Evolutionary conservation across 2,888 invertebrate species (phyloP).

Genomic region (Odontothrips loti): DNA sequence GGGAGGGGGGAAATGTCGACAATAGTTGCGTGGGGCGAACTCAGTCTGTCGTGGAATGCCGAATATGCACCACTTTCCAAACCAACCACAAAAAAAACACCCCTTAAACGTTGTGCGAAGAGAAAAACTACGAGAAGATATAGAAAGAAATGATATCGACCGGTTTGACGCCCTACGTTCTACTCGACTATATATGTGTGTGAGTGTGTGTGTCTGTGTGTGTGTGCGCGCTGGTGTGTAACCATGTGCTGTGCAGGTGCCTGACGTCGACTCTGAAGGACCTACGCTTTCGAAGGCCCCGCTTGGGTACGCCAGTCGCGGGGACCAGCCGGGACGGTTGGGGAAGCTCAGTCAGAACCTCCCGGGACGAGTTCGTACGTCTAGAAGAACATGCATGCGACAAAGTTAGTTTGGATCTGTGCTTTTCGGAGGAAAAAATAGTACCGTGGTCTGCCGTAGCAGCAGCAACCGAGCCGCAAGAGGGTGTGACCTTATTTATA

Average conservation of each 20-base stretch:
- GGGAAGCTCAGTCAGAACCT: conserved; percentile 5
- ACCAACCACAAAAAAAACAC: too few relatives aligned
- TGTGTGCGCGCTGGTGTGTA: background rate
- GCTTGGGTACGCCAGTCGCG: too few relatives aligned
- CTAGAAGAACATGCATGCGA: conserved; percentile 19
- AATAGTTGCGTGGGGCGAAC: too few relatives aligned
- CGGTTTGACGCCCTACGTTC: background rate
- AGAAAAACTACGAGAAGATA: too few relatives aligned
- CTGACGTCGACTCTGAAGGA: conserved; percentile 36
- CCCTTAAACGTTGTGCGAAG: too few relatives aligned
- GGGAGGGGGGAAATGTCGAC: too few relatives aligned
- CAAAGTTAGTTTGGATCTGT: background rate
- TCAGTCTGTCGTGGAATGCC: too few relatives aligned
- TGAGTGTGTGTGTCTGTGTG: background rate
- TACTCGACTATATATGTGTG: background rate
- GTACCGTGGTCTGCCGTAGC: background rate
- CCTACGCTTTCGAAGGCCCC: conserved; percentile 34
- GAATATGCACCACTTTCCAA: too few relatives aligned
- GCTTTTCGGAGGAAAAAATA: background rate
- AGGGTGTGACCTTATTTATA: background rate
- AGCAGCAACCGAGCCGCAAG: too few relatives aligned
- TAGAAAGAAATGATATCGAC: too few relatives aligned
- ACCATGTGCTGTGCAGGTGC: background rate
- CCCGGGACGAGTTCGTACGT: conserved; percentile 16
- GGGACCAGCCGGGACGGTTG: background rate